Evolutionary conservation across 2,888 invertebrate species (phyloP).

Genomic region (Drosophila silvestris): DNA sequence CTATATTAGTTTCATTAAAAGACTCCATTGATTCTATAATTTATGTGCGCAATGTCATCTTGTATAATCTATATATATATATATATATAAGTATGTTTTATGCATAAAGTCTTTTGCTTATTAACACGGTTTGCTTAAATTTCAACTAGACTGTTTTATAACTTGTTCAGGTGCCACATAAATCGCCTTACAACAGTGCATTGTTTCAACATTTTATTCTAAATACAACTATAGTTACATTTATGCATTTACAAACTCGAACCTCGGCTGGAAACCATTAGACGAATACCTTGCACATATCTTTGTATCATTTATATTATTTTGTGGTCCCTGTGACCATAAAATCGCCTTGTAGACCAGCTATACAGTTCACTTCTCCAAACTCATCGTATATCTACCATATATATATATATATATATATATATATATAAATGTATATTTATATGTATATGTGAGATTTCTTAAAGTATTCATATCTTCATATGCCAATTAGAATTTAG

Average conservation of each 20-base stretch:
- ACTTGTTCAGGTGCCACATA: constrained; percentile 52
- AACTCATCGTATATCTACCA: constrained; percentile 41
- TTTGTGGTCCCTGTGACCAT: constrained; percentile 72
- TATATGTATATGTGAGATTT: constrained; percentile 20
- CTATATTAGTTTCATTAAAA: constrained; percentile 6
- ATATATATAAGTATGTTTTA: constrained; percentile 29
- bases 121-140: constrained; percentile 52
- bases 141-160: constrained; percentile 26
- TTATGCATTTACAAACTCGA: constrained; percentile 19
- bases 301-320: constrained; percentile 1
- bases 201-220: constrained; percentile 55
- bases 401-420: constrained; percentile 36
- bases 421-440: constrained; percentile 25
- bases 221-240: constrained; percentile 40
- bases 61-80: constrained; percentile 18
- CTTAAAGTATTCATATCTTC: constrained; percentile 31
- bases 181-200: constrained; percentile 59
- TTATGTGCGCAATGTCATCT: constrained; percentile 17
- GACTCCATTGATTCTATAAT: constrained; percentile 14
- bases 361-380: constrained; percentile 49
- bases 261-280: constrained; percentile 25
- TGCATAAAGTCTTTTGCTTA: constrained; percentile 59
- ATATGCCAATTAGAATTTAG: constrained; percentile 60
- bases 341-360: constrained; percentile 45
- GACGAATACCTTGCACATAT: constrained; percentile 18